Conservation (phyloP, 2,113 vertebrate species). For the Sclerurus mexicanus region DNA sequence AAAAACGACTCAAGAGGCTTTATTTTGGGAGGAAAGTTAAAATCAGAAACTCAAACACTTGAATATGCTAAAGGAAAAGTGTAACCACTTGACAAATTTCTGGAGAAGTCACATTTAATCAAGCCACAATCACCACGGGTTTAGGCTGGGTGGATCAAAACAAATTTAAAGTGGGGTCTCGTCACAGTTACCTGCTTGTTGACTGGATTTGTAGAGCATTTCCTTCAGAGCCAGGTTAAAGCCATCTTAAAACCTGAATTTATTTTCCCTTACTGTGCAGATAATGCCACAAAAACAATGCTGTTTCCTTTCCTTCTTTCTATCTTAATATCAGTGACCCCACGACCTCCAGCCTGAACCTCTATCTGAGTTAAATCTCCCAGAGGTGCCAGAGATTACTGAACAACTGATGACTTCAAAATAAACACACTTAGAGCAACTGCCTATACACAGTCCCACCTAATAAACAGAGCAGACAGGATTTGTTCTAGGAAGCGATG, state of each 20-base stretch:
- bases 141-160: neutral
- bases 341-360: constrained; percentile 24
- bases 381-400: constrained; percentile 54
- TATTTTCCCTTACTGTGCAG: constrained; percentile 54
- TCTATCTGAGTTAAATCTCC: constrained; percentile 58
- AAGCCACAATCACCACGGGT: neutral
- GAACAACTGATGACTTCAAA: constrained; percentile 57
- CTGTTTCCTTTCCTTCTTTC: constrained; percentile 6
- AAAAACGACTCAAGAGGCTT: neutral
- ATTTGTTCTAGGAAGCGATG: constrained; percentile 56
- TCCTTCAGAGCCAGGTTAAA: constrained; percentile 36
- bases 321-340: constrained; percentile 38
- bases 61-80: neutral
- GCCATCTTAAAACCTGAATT: constrained; percentile 21
- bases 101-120: neutral
- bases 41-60: neutral
- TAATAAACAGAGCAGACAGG: constrained; percentile 62
- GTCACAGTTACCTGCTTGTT: fast-evolving
- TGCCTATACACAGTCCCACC: constrained; percentile 49
- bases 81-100: neutral
- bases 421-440: constrained; percentile 54
- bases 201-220: constrained; percentile 41
- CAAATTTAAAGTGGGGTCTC: neutral
- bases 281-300: constrained; percentile 7
- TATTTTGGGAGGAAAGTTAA: neutral